A percentile compares a stretch with the other conserved stretches of the same genome.
phyloP scores from a whole-genome alignment of 1,140 invertebrate genomes.

The Sycophila sp. region DNA sequence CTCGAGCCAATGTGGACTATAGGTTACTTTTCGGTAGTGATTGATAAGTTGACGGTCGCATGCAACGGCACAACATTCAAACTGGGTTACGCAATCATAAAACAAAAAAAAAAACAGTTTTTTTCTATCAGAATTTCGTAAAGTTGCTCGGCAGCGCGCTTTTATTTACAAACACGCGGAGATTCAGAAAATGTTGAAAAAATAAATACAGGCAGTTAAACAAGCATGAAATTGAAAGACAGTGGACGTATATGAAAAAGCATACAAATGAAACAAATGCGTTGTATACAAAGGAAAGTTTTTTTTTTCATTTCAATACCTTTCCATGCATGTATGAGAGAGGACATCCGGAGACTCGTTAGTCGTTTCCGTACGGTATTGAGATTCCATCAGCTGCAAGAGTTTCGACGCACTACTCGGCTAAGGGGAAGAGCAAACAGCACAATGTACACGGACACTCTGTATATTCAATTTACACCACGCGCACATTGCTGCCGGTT shows the following conservation, averaged over 20 bases:
- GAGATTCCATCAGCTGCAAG: not conserved
- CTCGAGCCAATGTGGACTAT: too few species aligned
- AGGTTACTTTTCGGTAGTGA: too few species aligned
- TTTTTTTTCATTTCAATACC: conserved; percentile 10
- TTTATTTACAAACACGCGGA: too few species aligned
- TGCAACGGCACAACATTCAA: too few species aligned
- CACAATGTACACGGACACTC: not conserved
- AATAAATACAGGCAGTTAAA: not conserved
- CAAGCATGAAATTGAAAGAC: not conserved
- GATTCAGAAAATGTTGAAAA: too few species aligned
- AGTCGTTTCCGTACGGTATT: not conserved
- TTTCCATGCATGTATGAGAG: not conserved
- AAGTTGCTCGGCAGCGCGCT: too few species aligned
- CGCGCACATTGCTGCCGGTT: not conserved
- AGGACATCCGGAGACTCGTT: not conserved
- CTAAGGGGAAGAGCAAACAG: conserved; percentile 11
- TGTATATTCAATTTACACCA: not conserved
- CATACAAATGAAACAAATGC: not conserved
- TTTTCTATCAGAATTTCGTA: too few species aligned
- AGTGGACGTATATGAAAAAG: not conserved
- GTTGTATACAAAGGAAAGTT: not conserved
- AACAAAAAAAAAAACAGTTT: too few species aligned
- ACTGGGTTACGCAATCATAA: too few species aligned
- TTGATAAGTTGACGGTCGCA: too few species aligned
- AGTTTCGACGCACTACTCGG: not conserved